Base-by-base conservation (phyloP, 2,797 vertebrate genomes). In the Anabacerthia variegaticeps region DNA sequence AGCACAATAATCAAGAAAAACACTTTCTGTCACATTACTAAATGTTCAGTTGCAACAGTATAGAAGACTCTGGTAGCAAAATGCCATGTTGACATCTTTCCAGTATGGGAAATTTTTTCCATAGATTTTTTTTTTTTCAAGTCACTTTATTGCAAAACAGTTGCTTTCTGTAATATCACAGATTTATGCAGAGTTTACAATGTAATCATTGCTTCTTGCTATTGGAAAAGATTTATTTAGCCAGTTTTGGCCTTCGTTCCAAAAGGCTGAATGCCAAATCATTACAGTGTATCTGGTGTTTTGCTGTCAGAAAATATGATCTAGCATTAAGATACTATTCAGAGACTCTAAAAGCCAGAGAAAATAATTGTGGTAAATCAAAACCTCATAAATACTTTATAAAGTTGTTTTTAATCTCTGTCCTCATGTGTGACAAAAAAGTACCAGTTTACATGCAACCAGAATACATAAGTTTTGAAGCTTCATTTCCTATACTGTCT, bases 241-340 rank as follows among this genome's bases (percentile, higher is more conserved):
- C 86, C 95, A 76, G 89, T 93, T 97, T 86, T 93, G 94, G 65
- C 79, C 78, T 96, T 83, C 63, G 44, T 97, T 97, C 96, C 94
- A 97, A 94, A 96, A 94, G 92, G 96, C 88, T 87, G 95, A 84
- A 91, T 97, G 85, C 90, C 95, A 97, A 94, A 95, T 96, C 94
- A 96, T 97, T 97, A 97, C 95, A 95, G 74, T 97, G 91, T 97
- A 97, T 95, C 96, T 97, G 95, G 95, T 97, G 92, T 96, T 96
- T 94, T 95, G 85, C 96, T 97, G 95, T 97, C 96, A 97, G 96
- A 97, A 97, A 96, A 95, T 96, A 96, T 95, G 96, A 96, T 98
- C 91, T 96, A 84, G 88, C 67, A 95, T 97, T 84, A 96, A 91
- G 91, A 95, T 97, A 94, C 93, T 95, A 89, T 65, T 95, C 92